Evolutionary conservation across 2,113 vertebrate species (phyloP).

Genomic region (Nothobranchius kuhntae): DNA sequence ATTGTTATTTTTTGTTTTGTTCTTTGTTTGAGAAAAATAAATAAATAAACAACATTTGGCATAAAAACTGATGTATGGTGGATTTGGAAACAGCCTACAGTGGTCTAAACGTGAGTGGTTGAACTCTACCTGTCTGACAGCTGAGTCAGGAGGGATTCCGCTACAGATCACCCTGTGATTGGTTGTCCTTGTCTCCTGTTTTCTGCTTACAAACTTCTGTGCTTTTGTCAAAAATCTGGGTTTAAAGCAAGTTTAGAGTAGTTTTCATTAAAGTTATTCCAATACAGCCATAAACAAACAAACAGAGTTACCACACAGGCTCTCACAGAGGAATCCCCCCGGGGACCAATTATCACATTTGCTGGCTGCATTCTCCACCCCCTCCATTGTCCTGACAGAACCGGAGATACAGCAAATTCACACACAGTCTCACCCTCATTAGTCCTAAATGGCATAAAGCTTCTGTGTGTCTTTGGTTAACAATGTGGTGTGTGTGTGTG

Average conservation of each 20-base stretch:
- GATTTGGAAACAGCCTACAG: too few relatives aligned
- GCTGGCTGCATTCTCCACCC: neutral
- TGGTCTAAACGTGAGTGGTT: too few relatives aligned
- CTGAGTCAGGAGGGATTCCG: too few relatives aligned
- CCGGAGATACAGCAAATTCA: neutral
- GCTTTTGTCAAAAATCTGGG: neutral
- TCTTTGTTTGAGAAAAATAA: too few relatives aligned
- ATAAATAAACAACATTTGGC: too few relatives aligned
- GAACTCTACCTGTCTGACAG: too few relatives aligned
- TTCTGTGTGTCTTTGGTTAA: neutral
- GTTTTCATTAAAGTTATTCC: neutral
- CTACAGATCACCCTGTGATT: too few relatives aligned
- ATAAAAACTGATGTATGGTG: too few relatives aligned
- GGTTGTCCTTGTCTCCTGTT: neutral
- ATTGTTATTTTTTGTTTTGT: too few relatives aligned
- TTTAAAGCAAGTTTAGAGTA: neutral
- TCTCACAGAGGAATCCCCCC: constrained; percentile 53
- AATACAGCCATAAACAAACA: constrained; percentile 10
- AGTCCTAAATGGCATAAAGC: neutral
- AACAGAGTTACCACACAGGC: constrained; percentile 25
- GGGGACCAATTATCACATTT: constrained; percentile 87
- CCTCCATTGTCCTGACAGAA: neutral
- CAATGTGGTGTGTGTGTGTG: neutral
- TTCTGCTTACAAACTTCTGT: neutral
- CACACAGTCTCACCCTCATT: constrained; percentile 4